A percentile compares a stretch with the other conserved stretches of the same genome.
These are phyloP conservation scores for Lycophotia porphyrea DNA, from an alignment of 2,888 invertebrate species.

Conservation along the genomic window DNA sequence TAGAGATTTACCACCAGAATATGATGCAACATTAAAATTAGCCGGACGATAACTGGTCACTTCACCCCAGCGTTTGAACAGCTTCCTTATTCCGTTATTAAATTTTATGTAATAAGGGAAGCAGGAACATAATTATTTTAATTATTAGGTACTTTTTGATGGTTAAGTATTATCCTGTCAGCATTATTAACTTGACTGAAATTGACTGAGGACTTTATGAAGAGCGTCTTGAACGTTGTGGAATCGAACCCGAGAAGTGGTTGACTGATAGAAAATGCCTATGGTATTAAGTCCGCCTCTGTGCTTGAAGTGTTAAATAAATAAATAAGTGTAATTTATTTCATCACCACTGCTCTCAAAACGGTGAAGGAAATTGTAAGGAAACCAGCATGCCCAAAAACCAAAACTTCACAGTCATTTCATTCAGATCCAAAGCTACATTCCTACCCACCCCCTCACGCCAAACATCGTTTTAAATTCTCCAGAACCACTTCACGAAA, in stretches of 20 bases:
- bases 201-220: background rate
- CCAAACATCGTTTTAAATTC: conserved; percentile 9
- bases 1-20: conserved; percentile 54
- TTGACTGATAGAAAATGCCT: too few relatives aligned
- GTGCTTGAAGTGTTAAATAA: too few relatives aligned
- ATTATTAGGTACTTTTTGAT: background rate
- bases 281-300: too few relatives aligned
- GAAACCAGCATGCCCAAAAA: background rate
- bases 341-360: background rate
- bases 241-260: background rate
- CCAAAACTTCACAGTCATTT: background rate
- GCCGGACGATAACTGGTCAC: conserved; percentile 51
- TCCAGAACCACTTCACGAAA: conserved; percentile 52
- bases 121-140: conserved; percentile 4
- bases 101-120: conserved; percentile 19
- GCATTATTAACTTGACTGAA: background rate
- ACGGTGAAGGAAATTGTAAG: background rate
- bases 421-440: background rate
- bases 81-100: conserved; percentile 43
- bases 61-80: conserved; percentile 39
- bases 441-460: background rate
- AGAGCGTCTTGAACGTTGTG: background rate
- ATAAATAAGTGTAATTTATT: background rate
- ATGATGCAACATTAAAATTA: conserved; percentile 60
- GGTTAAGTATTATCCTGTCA: background rate